Base-by-base conservation (phyloP, 2,113 vertebrate genomes). In the Solea senegalensis region DNA sequence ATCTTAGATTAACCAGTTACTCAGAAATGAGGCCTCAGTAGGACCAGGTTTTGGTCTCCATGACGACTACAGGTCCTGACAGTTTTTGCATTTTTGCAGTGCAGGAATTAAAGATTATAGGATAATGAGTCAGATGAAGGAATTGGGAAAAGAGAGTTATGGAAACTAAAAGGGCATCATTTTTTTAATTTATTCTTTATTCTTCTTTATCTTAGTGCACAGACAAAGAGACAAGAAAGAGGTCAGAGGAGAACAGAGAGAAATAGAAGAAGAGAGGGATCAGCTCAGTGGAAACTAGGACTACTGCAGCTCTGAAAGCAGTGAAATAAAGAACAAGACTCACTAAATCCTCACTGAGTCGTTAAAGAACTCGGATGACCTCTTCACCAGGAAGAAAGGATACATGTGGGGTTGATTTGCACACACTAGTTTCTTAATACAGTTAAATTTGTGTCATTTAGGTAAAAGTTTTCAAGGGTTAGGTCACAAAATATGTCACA, bases 241-340 rank as follows among this genome's bases (percentile, higher is more conserved):
- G 15, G n/a, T 13, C 16, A 4, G 26, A 39, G 5, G 15, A 48
- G 15, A 44, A 2, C 59, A 11, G 27, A 45, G 10, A 2, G 9
- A 28, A 15, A 16, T 7, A 13, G 26, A 45, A 7, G 26, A 49
- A 40, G 43, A 27, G n/a, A 56, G 54, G 7, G 54, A 54, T 52
- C 46, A 14, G 69, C 66, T 82, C 76, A 27, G 76, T 74, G 67
- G 65, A 49, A 76, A 64, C n/a, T 78, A 12, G 61, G 48, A 51
- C 77, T 71, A 1, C 56, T 71, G 66, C 64, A 44, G 43, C 12
- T 65, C 10, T 39, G 69, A 50, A 27, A 46, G 11, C 69, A 46
- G 49, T 46, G 50, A 5, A 76, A 68, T 51, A 39, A 66, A 16
- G 21, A 45, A 0, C 10, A 52, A 60, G 21, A 60, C 28, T 12